Conservation (phyloP, 2,888 invertebrate species). For the Tupiocoris notatus region DNA sequence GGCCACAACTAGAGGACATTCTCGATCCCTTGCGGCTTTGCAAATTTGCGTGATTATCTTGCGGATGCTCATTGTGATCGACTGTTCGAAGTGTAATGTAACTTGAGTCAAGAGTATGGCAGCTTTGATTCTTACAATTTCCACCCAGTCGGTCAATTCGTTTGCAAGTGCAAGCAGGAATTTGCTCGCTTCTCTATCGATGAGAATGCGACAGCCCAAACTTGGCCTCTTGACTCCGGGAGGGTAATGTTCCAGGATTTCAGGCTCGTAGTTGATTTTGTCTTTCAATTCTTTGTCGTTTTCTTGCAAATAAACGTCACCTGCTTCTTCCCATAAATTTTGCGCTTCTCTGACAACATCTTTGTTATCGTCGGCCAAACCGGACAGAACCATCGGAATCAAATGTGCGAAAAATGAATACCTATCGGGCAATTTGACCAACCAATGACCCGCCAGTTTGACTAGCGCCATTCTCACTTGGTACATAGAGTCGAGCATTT, state of each 20-base stretch:
- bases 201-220: slow-evolving; percentile 72
- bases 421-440: slow-evolving; percentile 74
- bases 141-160: slow-evolving; percentile 77
- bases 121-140: slow-evolving; percentile 66
- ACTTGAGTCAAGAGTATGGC: slow-evolving; percentile 72
- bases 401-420: slow-evolving; percentile 87
- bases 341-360: slow-evolving; percentile 67
- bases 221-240: slow-evolving; percentile 72
- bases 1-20: slow-evolving; percentile 61
- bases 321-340: slow-evolving; percentile 69
- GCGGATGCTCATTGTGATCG: slow-evolving; percentile 68
- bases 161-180: slow-evolving; percentile 68
- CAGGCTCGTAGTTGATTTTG: slow-evolving; percentile 71
- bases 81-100: slow-evolving; percentile 70
- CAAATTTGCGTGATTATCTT: slow-evolving; percentile 62
- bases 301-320: slow-evolving; percentile 76
- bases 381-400: slow-evolving; percentile 79
- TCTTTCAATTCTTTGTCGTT: slow-evolving; percentile 86
- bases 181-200: slow-evolving; percentile 71
- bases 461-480: slow-evolving; percentile 75
- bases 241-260: slow-evolving; percentile 72
- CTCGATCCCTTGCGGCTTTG: slow-evolving; percentile 67
- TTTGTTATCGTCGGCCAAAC: slow-evolving; percentile 75
- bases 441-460: slow-evolving; percentile 73
- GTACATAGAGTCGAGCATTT: slow-evolving; percentile 80